A percentile compares a stretch with the other conserved stretches of the same genome.
Evolutionary conservation across 2,797 vertebrate species (phyloP).

Genomic region (Malacoraja senta): DNA sequence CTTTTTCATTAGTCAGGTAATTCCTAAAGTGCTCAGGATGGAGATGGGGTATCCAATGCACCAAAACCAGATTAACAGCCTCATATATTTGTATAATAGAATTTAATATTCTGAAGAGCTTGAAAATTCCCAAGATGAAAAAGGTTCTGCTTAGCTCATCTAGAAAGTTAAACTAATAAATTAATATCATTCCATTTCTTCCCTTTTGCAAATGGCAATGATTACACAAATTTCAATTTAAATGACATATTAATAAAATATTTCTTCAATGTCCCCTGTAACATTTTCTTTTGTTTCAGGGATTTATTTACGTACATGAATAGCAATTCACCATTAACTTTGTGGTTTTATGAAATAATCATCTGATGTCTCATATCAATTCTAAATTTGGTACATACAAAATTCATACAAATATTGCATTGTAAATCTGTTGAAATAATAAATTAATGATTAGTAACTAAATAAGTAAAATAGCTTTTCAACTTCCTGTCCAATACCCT

Average conservation of each 20-base stretch:
- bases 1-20: not conserved
- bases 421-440: not conserved
- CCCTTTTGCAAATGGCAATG: too few species aligned
- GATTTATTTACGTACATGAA: not conserved
- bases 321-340: not conserved
- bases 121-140: not conserved
- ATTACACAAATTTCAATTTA: conserved; percentile 6
- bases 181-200: not conserved
- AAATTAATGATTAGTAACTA: not conserved
- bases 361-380: not conserved
- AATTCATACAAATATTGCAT: not conserved
- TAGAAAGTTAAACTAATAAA: not conserved
- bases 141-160: not conserved
- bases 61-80: not conserved
- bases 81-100: not conserved
- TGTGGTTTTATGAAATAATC: not conserved
- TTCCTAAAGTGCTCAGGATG: not conserved
- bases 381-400: not conserved
- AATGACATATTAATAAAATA: not conserved
- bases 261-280: not conserved
- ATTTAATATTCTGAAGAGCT: not conserved
- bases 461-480: not conserved
- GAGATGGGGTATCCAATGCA: not conserved
- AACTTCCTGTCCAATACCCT: not conserved
- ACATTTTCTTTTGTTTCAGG: not conserved